Base-by-base conservation (phyloP, 2,888 invertebrate species). In the Zygothrica quintamaculata region DNA sequence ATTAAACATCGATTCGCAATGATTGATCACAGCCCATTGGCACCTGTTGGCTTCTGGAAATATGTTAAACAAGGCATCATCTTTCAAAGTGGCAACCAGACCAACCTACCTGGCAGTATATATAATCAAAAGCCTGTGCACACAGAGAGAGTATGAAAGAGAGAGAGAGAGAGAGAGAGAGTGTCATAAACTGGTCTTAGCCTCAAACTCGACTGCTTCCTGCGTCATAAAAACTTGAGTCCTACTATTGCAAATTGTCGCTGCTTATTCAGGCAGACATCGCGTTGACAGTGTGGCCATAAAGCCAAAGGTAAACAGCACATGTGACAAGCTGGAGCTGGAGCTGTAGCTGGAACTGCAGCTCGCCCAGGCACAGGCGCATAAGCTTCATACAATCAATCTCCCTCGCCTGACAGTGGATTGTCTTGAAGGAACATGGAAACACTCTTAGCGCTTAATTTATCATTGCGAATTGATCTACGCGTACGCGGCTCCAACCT, bases 41-140 rank as follows among this genome's bases (percentile, higher is more conserved):
- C 90, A 90, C 90, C 90, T 90, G 90, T 90, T 90, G 89, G 90
- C 90, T 90, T 89, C 90, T 90, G 90, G 87, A 90, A 90, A 89
- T 89, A 80, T 90, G 89, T 88, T 89, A 76, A 89, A 89, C 90
- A 89, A 88, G 79, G 76, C 75, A 69, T 82, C 82, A 71, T 84
- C 86, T 85, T 79, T 81, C 72, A 65, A 73, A 70, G 43, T 67
- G 57, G 51, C 67, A 61, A 55, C 37, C 33, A 40, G 59, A 29
- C 15, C 66, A 61, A 70, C 68, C 62, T 67, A 65, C 61, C 66
- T 74, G 42, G 25, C 34, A 3, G 56, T 51, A 33, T 25, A 11
- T 16, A 22, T 44, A 39, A 16, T 22, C 13, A n/a, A 9, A 9
- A 37, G 26, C 57, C 51, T 50, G 36, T 25, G 13, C 58, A 22